Conservation (phyloP, 2,797 vertebrate species). For the Myiotriccus ornatus region DNA sequence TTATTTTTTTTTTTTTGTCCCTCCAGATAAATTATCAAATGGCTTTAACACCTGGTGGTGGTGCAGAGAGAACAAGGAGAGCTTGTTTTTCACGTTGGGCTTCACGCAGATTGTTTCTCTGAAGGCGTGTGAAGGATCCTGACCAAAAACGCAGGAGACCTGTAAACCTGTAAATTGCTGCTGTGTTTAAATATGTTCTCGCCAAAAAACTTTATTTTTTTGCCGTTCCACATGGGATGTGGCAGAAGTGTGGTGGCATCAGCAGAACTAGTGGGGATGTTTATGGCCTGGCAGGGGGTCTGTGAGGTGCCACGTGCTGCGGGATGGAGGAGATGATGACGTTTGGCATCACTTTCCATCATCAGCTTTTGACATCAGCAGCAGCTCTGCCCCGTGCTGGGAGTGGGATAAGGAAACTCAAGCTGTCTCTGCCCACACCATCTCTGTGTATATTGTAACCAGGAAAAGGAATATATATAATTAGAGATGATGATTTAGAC, state of each 20-base stretch:
- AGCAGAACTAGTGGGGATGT: neutral
- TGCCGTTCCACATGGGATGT: rapidly evolving
- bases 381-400: neutral
- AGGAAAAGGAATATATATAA: neutral
- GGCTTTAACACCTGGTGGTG: neutral
- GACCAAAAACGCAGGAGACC: neutral
- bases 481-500: constrained; percentile 3
- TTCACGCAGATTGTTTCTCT: neutral
- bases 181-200: rapidly evolving
- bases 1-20: no score
- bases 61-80: neutral
- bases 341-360: neutral
- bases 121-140: neutral
- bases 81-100: neutral
- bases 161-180: neutral
- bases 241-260: rapidly evolving
- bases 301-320: neutral
- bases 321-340: neutral
- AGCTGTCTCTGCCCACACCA: constrained; percentile 4
- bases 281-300: neutral
- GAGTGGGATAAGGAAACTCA: neutral
- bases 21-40: neutral
- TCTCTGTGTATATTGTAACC: neutral
- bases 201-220: neutral
- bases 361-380: neutral